Evolutionary conservation across 2,797 vertebrate species (phyloP).

Genomic region (Anguilla megastoma): DNA sequence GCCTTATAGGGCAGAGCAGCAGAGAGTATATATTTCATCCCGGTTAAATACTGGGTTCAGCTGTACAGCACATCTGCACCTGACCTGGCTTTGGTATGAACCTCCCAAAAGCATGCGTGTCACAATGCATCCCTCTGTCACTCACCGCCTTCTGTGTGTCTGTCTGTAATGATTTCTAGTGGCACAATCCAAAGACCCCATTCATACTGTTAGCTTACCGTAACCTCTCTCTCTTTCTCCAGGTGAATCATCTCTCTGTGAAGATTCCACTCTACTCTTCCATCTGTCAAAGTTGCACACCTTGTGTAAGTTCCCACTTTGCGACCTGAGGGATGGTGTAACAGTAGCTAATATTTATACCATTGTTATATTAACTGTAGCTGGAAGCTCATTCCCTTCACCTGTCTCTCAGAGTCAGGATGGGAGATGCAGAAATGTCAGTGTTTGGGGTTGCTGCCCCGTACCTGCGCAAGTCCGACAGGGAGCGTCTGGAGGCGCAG

Average conservation of each 20-base stretch:
- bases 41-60: slow-evolving; percentile 38
- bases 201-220: background rate
- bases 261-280: slow-evolving; percentile 28
- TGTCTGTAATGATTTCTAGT: background rate
- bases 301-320: slow-evolving; percentile 48
- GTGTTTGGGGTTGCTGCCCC: slow-evolving; percentile 79
- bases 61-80: slow-evolving; percentile 51
- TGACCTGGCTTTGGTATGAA: slow-evolving; percentile 59
- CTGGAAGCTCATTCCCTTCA: background rate
- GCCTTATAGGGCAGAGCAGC: slow-evolving; percentile 68
- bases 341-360: background rate
- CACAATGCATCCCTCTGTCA: background rate
- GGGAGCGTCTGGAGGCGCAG: slow-evolving; percentile 82
- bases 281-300: slow-evolving; percentile 44
- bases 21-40: slow-evolving; percentile 71
- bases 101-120: slow-evolving; percentile 35
- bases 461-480: slow-evolving; percentile 85
- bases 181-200: background rate
- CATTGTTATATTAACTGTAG: background rate
- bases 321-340: background rate
- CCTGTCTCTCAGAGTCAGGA: slow-evolving; percentile 50
- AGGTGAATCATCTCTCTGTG: slow-evolving; percentile 31
- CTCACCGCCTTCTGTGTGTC: background rate
- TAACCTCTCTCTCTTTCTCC: slow-evolving; percentile 22
- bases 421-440: slow-evolving; percentile 78